Evolutionary conservation across 37 sponge, comb jelly and placozoan genomes (phyloP), one percentile per base, ranked within the genome.

Genomic region (Ianthella basta): DNA sequence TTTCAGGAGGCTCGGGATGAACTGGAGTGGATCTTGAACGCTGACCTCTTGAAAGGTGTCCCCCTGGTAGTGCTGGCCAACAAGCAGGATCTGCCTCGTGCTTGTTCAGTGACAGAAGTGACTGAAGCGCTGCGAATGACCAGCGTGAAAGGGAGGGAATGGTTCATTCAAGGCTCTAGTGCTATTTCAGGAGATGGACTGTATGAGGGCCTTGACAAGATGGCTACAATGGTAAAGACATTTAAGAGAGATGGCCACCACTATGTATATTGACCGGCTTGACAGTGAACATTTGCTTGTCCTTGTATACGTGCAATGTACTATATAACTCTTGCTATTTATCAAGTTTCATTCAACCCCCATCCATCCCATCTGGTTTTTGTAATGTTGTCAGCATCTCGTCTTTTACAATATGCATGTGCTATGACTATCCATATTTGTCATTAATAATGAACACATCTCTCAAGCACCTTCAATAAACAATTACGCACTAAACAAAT

Each of bases 81-180:
- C 81, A 97, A 97, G 60, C 97, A 97, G 66, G 97, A 97, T 67
- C 66, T 94, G 60, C 90, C 94, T 8, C 40, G 79, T 15, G 97
- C 97, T 29, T 27, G 20, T 0, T 60, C 87, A 0, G 87, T 92
- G 13, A 81, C 83, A 21, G 92, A 91, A 4, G 67, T 93, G 19
- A 85, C 92, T 25, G 72, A 63, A 35, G 89, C 86, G 57, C 79
- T 97, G 41, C 90, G 88, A 40, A 83, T 97, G 34, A 15, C 59
- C 23, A 23, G 82, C n/a, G 60, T 91, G 16, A 86, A 86, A 27
- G 59, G 86, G 56, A 75, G 95, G 35, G 85, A 88, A 60, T 97
- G 97, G 94, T 80, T 88, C 40, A 86, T 97, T 0, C 97, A 97
- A 72, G 92, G 91, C 16, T 88, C 94, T 27, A 84, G 94, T 88